Conservation (phyloP, 2,797 vertebrate genomes). For the Pangasius mekongensis region DNA sequence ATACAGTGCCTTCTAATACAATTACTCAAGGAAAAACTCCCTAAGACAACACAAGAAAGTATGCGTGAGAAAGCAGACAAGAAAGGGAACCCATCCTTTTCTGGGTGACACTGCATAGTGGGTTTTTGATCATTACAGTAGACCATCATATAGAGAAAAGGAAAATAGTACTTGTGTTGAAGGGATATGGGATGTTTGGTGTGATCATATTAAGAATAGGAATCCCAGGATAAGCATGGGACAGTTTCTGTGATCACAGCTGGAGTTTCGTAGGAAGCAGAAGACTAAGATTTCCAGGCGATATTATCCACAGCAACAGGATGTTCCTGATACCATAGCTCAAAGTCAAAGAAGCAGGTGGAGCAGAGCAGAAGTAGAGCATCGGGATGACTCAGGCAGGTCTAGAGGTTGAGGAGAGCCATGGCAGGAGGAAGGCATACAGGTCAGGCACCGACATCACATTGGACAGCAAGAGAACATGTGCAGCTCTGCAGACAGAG, state of each 20-base stretch:
- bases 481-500: background rate
- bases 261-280: background rate
- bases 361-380: background rate
- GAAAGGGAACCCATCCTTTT: background rate
- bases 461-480: background rate
- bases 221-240: background rate
- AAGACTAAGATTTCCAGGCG: background rate
- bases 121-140: background rate
- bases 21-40: background rate
- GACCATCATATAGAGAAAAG: background rate
- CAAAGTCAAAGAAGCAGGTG: background rate
- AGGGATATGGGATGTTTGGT: background rate
- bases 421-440: background rate
- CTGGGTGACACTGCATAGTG: background rate
- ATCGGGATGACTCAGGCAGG: background rate
- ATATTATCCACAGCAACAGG: background rate
- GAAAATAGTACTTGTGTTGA: background rate
- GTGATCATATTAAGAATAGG: background rate
- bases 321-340: background rate
- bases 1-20: slow-evolving; percentile 20
- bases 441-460: background rate
- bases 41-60: background rate
- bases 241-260: background rate
- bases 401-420: background rate
- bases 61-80: background rate